phyloP scores from a whole-genome alignment of 2,113 vertebrate genomes.

The Sminthopsis crassicaudata region DNA sequence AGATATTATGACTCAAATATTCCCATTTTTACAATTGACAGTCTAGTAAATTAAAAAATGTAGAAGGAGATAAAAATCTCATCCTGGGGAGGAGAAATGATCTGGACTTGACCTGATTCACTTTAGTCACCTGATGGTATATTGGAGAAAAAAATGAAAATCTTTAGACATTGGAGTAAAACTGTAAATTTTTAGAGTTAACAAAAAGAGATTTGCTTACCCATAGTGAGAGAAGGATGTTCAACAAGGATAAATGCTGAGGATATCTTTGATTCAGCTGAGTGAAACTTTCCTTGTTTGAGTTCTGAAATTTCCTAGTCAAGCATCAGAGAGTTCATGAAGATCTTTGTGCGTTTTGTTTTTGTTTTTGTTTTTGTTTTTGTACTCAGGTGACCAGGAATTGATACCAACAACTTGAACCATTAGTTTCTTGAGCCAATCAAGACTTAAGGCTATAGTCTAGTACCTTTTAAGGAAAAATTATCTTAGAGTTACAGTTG shows the following conservation, averaged over 20 bases:
- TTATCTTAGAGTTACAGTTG: background rate
- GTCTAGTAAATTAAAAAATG: background rate
- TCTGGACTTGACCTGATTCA: background rate
- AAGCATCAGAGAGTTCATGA: background rate
- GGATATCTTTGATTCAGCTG: background rate
- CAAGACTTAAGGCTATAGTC: background rate
- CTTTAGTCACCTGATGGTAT: background rate
- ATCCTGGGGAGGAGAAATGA: background rate
- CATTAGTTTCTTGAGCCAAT: background rate
- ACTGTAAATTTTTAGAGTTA: background rate
- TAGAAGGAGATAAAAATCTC: background rate
- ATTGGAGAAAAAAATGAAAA: background rate
- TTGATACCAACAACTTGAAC: background rate
- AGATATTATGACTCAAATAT: background rate
- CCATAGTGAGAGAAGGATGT: background rate
- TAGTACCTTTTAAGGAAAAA: background rate
- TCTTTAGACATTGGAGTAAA: background rate
- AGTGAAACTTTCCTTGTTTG: background rate
- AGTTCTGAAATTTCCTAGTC: background rate
- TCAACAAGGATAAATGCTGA: background rate
- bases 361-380: background rate
- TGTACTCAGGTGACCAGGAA: background rate
- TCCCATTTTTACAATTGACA: background rate
- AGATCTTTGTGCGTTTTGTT: background rate
- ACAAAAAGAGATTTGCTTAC: background rate